Percentiles rank a stretch among this genome's conserved stretches.
These are phyloP conservation scores for Halictus quadricinctus DNA, from an alignment of 2,888 invertebrate species.

Conservation along the genomic window DNA sequence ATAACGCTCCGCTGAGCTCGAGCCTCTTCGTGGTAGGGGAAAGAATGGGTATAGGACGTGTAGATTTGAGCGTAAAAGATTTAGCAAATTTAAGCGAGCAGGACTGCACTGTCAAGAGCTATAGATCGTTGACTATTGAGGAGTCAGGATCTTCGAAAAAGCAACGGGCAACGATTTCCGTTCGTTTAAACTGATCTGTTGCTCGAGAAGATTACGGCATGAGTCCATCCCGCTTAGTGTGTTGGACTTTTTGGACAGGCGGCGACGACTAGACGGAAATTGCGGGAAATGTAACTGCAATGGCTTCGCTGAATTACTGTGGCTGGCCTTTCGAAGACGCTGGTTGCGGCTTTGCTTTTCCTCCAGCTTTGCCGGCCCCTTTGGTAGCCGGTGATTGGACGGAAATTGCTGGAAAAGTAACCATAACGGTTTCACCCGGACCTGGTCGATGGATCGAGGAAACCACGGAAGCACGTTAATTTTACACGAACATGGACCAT, in stretches of 20 bases:
- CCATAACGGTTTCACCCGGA: constrained; percentile 31
- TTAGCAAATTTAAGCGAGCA: no score
- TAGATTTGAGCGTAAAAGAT: no score
- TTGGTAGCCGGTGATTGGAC: constrained; percentile 52
- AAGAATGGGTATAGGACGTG: no score
- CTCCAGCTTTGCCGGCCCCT: constrained; percentile 38
- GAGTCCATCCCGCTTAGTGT: constrained; percentile 27
- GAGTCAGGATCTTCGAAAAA: not conserved
- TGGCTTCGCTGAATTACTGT: constrained; percentile 56
- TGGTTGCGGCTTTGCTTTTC: constrained; percentile 41
- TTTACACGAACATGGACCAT: constrained; percentile 1
- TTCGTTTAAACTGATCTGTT: constrained; percentile 14
- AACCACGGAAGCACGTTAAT: constrained; percentile 10
- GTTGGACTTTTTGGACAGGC: constrained; percentile 39
- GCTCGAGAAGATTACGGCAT: constrained; percentile 25
- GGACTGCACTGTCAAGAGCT: not conserved
- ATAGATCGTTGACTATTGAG: not conserved
- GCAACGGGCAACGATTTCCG: constrained; percentile 12
- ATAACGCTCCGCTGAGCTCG: no score
- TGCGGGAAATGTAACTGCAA: constrained; percentile 47
- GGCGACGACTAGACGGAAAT: constrained; percentile 53
- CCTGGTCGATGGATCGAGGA: not conserved
- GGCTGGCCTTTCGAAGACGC: constrained; percentile 24
- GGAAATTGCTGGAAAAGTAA: constrained; percentile 57
- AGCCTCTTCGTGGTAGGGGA: no score